phyloP scores from a whole-genome alignment of 2,113 vertebrate genomes.

The Glareola pratincola region DNA sequence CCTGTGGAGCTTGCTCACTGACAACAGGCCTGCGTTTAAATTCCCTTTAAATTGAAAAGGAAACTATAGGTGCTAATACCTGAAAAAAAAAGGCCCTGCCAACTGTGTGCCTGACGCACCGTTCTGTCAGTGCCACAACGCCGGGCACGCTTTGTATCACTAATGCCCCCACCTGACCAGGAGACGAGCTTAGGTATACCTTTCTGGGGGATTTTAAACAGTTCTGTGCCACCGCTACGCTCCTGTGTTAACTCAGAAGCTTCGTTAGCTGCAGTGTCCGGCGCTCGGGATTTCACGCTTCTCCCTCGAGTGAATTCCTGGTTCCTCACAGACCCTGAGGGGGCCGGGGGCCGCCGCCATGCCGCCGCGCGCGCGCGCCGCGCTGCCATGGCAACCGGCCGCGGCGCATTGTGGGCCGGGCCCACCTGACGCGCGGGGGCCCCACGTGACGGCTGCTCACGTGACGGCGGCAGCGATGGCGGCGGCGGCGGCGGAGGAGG shows the following conservation, averaged over 20 bases:
- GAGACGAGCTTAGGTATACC: no score
- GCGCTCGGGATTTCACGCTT: accelerated
- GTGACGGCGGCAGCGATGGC: neutral
- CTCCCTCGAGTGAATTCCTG: no score
- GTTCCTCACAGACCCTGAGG: accelerated
- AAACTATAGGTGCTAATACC: no score
- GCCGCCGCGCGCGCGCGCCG: neutral
- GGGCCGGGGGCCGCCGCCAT: accelerated
- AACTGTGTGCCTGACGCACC: no score
- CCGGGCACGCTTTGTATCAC: accelerated
- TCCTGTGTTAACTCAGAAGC: no score
- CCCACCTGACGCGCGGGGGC: neutral
- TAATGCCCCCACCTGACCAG: neutral
- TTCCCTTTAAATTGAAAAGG: neutral
- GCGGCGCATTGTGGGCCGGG: neutral
- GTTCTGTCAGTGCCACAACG: accelerated
- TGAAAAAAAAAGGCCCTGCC: neutral
- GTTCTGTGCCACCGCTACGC: no score
- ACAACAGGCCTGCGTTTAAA: neutral
- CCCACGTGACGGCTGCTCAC: neutral
- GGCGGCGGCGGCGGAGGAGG: conserved; percentile 56
- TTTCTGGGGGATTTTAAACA: neutral
- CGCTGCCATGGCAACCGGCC: neutral
- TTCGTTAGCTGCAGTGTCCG: accelerated
- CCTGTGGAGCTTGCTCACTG: accelerated